Evolutionary conservation across 2,113 vertebrate genomes (phyloP).

Genomic region (Syrrhaptes paradoxus): DNA sequence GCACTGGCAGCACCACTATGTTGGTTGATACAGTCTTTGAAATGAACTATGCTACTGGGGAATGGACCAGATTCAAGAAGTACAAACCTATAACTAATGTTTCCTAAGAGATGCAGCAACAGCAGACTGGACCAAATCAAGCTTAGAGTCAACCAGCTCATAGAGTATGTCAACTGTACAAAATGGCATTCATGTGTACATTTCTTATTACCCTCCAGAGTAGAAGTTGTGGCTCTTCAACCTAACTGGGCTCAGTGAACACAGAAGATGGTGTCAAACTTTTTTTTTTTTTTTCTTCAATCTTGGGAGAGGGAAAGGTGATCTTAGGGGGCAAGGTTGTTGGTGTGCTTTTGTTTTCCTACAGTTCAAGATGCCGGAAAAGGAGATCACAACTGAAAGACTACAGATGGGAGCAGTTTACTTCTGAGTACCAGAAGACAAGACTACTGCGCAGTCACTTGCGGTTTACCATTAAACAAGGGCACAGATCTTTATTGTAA

Average conservation of each 20-base stretch:
- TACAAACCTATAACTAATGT: slow-evolving; percentile 97
- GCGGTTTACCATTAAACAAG: not conserved
- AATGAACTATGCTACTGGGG: slow-evolving; percentile 99
- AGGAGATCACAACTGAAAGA: not conserved
- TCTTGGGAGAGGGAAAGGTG: not conserved
- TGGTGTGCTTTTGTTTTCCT: not conserved
- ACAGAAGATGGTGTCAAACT: slow-evolving; percentile 3
- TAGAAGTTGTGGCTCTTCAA: slow-evolving; percentile 7
- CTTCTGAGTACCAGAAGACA: not conserved
- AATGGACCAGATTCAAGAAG: slow-evolving; percentile 99
- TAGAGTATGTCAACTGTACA: slow-evolving; percentile 42
- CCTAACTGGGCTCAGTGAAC: not conserved
- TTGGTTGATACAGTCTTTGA: slow-evolving; percentile 98
- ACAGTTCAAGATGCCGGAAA: not conserved
- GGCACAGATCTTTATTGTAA: slow-evolving; percentile 34
- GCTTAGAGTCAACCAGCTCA: slow-evolving; percentile 36
- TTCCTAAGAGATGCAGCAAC: slow-evolving; percentile 78
- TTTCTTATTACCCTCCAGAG: slow-evolving; percentile 29
- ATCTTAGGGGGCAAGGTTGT: not conserved
- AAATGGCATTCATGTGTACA: slow-evolving; percentile 46
- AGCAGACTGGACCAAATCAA: slow-evolving; percentile 43
- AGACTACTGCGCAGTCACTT: not conserved
- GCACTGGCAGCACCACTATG: slow-evolving; percentile 98
- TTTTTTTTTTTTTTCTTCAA: not conserved
- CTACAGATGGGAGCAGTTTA: not conserved